Evolutionary conservation across 1,140 invertebrate species (phyloP), one percentile per base, ranked within the genome.

Genomic region (Cylas formicarius): DNA sequence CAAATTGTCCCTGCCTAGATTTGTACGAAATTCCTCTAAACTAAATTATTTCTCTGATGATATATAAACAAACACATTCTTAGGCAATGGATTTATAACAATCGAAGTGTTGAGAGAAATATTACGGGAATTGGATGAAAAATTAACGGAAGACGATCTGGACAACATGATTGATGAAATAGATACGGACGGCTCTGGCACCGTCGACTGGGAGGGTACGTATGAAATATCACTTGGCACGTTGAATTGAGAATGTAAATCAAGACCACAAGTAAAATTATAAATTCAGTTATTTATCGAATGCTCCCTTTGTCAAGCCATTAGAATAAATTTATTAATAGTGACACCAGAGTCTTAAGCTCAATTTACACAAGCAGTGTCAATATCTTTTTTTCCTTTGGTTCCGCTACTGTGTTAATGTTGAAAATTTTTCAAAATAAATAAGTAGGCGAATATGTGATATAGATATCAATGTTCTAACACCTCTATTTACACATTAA

Each of bases 121-220:
- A 65, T 71, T 86, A 27, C 78, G 74, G 53, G 83, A 84, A 63
- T 58, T 86, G 9, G 83, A 86, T 59, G 78, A 81, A 50, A 82
- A 82, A 33, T 62, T 86, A 18, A 74, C 78, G 0, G 71, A 74
- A 18, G 75, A 78, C 29, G 82, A 84, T 50, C 63, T 85, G 41
- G 81, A 84, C 48, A 70, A 72, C 50, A 84, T 86, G 72, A 83
- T 84, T 55, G 81, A 84, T 42, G 82, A 86, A 67, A 84, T 86
- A 59, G 82, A 83, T 57, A 72, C 78, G 43, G 75, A 77, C 62
- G 75, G 74, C 11, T 77, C 80, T 2, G 82, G 80, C 21, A 82
- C 81, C 0, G 78, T 83, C 27, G 80, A 83, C 53, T 83, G 82
- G 70, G 80, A 83, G 63, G 80, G 81, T 82, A 67, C 45, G 10